These are phyloP conservation scores for Petrocephalus sullivani DNA, from an alignment of 2,797 vertebrate species.

Conservation along the genomic window DNA sequence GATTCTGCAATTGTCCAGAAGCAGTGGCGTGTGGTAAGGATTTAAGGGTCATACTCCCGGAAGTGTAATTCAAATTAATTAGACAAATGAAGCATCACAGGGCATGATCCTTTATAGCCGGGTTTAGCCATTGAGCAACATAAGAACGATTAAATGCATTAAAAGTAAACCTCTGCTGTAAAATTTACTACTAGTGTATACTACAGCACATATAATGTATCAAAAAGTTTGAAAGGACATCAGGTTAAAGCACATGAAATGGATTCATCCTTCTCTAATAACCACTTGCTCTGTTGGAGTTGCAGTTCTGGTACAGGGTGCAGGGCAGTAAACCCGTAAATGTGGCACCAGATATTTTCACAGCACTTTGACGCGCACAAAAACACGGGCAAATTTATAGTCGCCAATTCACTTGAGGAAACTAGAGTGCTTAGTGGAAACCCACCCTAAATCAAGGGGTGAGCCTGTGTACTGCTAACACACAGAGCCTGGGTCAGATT, in stretches of 20 bases:
- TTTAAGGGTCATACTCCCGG: neutral
- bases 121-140: neutral
- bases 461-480: neutral
- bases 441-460: neutral
- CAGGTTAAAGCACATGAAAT: neutral
- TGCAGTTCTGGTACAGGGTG: neutral
- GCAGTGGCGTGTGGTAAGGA: neutral
- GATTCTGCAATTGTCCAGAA: constrained; percentile 2
- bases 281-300: neutral
- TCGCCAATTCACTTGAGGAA: constrained; percentile 1
- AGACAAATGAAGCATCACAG: neutral
- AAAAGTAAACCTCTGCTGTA: neutral
- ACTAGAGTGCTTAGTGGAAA: neutral
- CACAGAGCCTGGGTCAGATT: neutral
- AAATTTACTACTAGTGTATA: neutral
- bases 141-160: neutral
- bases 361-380: neutral
- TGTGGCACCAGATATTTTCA: constrained; percentile 6
- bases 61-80: neutral
- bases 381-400: neutral
- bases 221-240: neutral
- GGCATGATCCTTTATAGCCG: neutral
- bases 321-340: neutral
- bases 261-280: neutral
- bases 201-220: neutral